These are phyloP conservation scores for Bombyx huttoni DNA, from an alignment of 2,888 invertebrate species.

Conservation along the genomic window DNA sequence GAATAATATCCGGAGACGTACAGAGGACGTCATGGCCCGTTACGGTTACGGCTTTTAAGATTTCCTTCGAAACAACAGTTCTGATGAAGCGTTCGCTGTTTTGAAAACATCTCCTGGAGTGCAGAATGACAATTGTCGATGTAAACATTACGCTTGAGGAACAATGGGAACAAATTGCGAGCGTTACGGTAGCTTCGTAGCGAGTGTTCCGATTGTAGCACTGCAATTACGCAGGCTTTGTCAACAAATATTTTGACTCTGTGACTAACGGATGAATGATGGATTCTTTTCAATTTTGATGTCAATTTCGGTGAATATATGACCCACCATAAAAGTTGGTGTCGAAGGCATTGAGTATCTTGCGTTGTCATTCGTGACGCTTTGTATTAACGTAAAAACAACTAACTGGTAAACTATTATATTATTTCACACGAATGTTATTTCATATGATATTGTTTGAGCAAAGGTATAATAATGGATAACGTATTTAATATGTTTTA, in stretches of 20 bases:
- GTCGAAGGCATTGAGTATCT: conserved; percentile 51
- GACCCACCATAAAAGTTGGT: conserved; percentile 58
- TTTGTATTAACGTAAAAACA: conserved; percentile 43
- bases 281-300: conserved; percentile 64
- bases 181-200: conserved; percentile 71
- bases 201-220: conserved; percentile 66
- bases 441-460: conserved; percentile 16
- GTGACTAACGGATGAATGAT: conserved; percentile 71
- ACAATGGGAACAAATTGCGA: conserved; percentile 69
- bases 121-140: conserved; percentile 61
- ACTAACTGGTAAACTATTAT: conserved; percentile 45
- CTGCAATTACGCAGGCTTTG: conserved; percentile 62
- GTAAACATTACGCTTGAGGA: conserved; percentile 60
- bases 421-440: conserved; percentile 27
- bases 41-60: conserved; percentile 1
- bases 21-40: background rate
- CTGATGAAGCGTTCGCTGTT: conserved; percentile 53
- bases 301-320: conserved; percentile 61
- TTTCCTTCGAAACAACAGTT: conserved; percentile 36
- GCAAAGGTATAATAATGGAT: background rate
- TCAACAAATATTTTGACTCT: conserved; percentile 65
- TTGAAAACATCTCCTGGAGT: conserved; percentile 58
- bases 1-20: background rate
- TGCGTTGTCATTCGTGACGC: conserved; percentile 55
- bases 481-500: background rate